Evolutionary conservation across 2,113 vertebrate species (phyloP), one percentile per base, ranked within the genome.

Genomic region (Gymnarchus niloticus): DNA sequence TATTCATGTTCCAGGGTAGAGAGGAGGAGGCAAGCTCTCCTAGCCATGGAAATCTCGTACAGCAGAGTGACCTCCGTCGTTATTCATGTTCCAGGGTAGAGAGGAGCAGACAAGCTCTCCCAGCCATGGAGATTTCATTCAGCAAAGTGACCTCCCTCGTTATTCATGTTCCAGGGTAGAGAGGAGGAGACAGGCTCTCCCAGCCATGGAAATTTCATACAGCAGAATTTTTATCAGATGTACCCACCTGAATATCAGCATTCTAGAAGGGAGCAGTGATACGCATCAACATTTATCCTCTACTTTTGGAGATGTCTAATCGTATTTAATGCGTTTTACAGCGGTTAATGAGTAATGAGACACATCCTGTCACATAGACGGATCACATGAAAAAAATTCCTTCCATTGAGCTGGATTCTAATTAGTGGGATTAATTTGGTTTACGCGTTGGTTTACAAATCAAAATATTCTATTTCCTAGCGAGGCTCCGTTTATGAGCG

Each of bases 11-110:
- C 3, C 23, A 7, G n/a, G 21, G n/a, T 23, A 61, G 19, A n/a
- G n/a, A n/a, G n/a, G n/a, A n/a, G n/a, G n/a, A n/a, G n/a, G n/a
- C n/a, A n/a, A n/a, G n/a, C n/a, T n/a, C n/a, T n/a, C n/a, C n/a
- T n/a, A n/a, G n/a, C n/a, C n/a, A n/a, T n/a, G 93, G 98, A 99
- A 86, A 97, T 99, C 87, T 95, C 94, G 89, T 99, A 98, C 95
- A 98, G 97, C 95, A 98, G 97, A 97, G 98, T 96, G 84, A 12
- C 28, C 1, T 2, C 21, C 21, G 52, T 5, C 51, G 2, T 52
- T 37, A 49, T 12, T 5, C 52, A 10, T 12, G 9, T 61, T 61
- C 3, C 23, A 7, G n/a, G 21, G n/a, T 23, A 61, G 19, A n/a
- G n/a, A n/a, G n/a, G n/a, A n/a, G n/a, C n/a, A n/a, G n/a, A n/a